These are phyloP conservation scores for Serranus cabrilla DNA, from an alignment of 2,797 vertebrate species.

Conservation along the genomic window DNA sequence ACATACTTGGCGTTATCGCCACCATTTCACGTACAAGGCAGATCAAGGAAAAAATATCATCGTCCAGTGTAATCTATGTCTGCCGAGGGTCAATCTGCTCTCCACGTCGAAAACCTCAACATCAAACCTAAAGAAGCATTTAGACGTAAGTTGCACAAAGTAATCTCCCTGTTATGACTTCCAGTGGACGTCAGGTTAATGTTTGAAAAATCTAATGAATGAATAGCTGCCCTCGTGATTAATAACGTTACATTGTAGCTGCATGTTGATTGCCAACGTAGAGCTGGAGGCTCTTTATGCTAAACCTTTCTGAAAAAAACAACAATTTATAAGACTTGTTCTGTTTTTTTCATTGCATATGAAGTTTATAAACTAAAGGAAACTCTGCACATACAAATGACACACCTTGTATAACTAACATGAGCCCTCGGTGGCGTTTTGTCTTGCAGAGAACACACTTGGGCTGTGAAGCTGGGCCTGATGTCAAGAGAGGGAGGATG, in stretches of 20 bases:
- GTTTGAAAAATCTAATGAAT: conserved; percentile 64
- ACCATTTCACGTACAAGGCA: conserved; percentile 86
- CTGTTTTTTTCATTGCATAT: background rate
- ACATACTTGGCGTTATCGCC: conserved; percentile 83
- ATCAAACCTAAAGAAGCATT: conserved; percentile 85
- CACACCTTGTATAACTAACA: conserved; percentile 11
- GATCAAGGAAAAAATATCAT: conserved; percentile 85
- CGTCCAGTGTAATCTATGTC: conserved; percentile 85
- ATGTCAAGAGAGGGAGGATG: conserved; percentile 76
- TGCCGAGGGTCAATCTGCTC: conserved; percentile 82
- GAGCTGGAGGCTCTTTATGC: conserved; percentile 38
- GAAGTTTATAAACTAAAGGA: conserved; percentile 31
- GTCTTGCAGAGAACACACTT: conserved; percentile 79
- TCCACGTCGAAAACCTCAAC: conserved; percentile 85
- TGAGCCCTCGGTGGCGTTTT: conserved; percentile 10
- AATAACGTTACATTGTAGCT: conserved; percentile 64
- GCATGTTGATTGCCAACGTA: conserved; percentile 44
- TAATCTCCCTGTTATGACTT: background rate
- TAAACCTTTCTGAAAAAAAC: background rate
- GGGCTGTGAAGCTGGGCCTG: conserved; percentile 79
- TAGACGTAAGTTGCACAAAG: conserved; percentile 77
- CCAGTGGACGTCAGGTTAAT: conserved; percentile 23
- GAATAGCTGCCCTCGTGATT: conserved; percentile 45
- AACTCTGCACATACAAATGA: background rate
- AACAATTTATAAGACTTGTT: background rate